Conservation (phyloP, 2,888 invertebrate species). For the Amiota mariae region DNA sequence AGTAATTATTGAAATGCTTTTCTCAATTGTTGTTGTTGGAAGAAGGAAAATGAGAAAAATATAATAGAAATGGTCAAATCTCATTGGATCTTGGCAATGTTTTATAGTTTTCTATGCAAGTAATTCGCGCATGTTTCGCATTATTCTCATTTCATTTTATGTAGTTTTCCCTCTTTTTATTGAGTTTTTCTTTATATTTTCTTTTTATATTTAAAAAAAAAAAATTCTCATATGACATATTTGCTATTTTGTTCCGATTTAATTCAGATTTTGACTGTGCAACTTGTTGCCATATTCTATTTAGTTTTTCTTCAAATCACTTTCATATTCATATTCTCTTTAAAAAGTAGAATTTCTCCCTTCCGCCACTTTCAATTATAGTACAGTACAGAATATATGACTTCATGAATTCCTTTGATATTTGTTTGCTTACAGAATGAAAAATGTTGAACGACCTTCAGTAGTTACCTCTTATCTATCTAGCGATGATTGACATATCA, state of each 20-base stretch:
- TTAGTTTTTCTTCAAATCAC: neutral
- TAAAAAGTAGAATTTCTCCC: too few species aligned
- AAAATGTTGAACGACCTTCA: neutral
- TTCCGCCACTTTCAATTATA: too few species aligned
- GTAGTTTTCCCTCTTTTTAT: constrained; percentile 11
- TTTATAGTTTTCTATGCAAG: neutral
- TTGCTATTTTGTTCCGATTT: constrained; percentile 32
- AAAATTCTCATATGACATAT: neutral
- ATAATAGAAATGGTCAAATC: too few species aligned
- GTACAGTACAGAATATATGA: too few species aligned
- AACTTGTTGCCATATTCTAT: constrained; percentile 54
- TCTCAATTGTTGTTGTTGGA: neutral
- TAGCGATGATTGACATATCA: too few species aligned
- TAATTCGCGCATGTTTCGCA: constrained; percentile 6
- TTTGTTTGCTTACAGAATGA: too few species aligned
- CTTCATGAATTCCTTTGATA: too few species aligned
- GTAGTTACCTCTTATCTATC: neutral
- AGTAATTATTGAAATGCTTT: constrained; percentile 14
- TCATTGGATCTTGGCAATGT: too few species aligned
- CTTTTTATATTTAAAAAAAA: neutral
- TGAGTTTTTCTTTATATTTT: constrained; percentile 7
- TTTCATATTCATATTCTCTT: too few species aligned
- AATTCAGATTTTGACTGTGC: constrained; percentile 29
- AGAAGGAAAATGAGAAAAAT: neutral
- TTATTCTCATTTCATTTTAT: neutral